Conservation (phyloP, 2,888 invertebrate species). For the Glyphotaelius pellucidus region DNA sequence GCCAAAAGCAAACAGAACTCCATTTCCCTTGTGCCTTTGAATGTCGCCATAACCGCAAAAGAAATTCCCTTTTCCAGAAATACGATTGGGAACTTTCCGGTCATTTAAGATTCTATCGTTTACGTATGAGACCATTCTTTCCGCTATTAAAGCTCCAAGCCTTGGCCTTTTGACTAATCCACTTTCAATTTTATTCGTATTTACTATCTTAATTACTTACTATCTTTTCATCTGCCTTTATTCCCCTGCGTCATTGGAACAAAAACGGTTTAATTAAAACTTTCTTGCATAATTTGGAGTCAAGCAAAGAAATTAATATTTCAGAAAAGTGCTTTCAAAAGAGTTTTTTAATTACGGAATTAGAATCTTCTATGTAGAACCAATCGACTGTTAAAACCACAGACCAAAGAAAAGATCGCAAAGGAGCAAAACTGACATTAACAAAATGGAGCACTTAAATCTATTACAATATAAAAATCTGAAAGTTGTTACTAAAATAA, state of each 20-base stretch:
- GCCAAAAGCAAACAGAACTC: conserved; percentile 16
- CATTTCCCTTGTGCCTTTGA: conserved; percentile 24
- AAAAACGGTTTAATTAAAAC: background rate
- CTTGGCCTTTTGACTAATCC: background rate
- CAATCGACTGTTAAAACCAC: background rate
- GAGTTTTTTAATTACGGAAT: background rate
- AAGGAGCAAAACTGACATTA: background rate
- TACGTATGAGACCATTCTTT: conserved; percentile 18
- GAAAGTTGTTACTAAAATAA: background rate
- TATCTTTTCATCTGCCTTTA: background rate
- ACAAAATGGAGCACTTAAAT: background rate
- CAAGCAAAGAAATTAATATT: background rate
- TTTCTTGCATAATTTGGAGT: background rate
- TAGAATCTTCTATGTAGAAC: background rate
- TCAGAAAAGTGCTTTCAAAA: background rate
- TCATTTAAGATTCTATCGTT: conserved; percentile 40
- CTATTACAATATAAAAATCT: background rate
- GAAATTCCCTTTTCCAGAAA: conserved; percentile 12
- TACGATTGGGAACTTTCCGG: background rate
- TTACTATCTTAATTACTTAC: background rate
- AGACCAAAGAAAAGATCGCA: too few species aligned
- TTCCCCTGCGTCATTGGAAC: background rate
- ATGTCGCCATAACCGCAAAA: conserved; percentile 24
- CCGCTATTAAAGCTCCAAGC: background rate
- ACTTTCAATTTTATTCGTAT: background rate